Base-by-base conservation (phyloP, 2,113 vertebrate species). In the Tenrec ecaudatus region DNA sequence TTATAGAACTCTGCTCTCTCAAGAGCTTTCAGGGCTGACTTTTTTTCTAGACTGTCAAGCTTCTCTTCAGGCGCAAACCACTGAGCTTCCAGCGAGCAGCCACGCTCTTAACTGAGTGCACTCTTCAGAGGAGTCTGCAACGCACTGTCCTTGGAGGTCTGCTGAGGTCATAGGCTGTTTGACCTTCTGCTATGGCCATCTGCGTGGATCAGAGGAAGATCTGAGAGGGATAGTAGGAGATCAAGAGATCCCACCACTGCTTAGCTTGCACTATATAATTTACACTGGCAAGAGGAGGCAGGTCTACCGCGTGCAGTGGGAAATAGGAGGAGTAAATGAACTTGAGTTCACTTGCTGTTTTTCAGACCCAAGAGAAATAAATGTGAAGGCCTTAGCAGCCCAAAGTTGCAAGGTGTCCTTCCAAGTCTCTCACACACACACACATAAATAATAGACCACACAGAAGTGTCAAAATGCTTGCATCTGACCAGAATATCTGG, bases 271-370 rank as follows among this genome's bases (percentile, higher is more conserved):
- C 69, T 25, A 0, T 58, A 43, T 27, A 19, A 5, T 81, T 81
- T 57, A n/a, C 16, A 17, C 2, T 16, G 36, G 58, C 4, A 6
- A 75, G 10, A 3, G 38, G 0, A 33, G 29, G 16, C 0, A 14
- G 16, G 7, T 58, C 38, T 81, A 58, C 12, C 27, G 12, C 2
- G 8, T 81, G 33, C 58, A 36, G 11, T 64, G 20, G 10, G 78
- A 20, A 43, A 76, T 82, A 19, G 33, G 6, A 23, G 27, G 12
- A 43, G 4, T 40, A 73, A 33, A 36, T 47, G 7, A 22, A 76
- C 57, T 33, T 57, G 14, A 53, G 3, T 15, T 71, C 1, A 58
- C 29, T 79, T 62, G 3, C 10, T 47, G 0, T 40, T 77, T n/a
- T 79, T 20, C 14, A 1, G 31, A 40, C 8, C 60, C 3, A 15